Conservation (phyloP, 2,888 invertebrate genomes). For the Callyntrura sp. region DNA sequence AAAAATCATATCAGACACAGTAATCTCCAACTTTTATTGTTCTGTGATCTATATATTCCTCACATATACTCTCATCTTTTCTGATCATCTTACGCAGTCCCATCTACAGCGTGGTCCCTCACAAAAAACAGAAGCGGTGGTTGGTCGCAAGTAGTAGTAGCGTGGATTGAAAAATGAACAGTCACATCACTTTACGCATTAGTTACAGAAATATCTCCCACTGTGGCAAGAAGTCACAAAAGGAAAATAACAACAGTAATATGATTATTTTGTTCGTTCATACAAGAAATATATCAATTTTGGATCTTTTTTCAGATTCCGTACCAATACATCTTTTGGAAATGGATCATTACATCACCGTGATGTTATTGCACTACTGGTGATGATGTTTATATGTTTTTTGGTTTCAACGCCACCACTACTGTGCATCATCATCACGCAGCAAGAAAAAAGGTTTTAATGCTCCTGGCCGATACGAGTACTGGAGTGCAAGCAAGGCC, state of each 20-base stretch:
- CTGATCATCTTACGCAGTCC: neutral
- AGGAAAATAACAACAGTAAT: neutral
- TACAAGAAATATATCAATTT: neutral
- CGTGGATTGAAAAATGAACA: neutral
- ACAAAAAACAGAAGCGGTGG: conserved; percentile 26
- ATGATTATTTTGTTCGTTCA: neutral
- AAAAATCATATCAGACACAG: neutral
- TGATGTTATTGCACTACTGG: no score
- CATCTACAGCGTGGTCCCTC: neutral
- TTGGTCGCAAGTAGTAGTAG: conserved; percentile 27
- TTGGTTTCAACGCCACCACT: no score
- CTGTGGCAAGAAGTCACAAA: conserved; percentile 24
- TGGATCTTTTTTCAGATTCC: neutral
- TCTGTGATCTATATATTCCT: neutral
- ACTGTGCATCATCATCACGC: no score
- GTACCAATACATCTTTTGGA: no score
- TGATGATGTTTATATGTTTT: no score
- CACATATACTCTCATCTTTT: neutral
- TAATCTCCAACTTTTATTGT: conserved; percentile 16
- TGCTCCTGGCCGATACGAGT: no score
- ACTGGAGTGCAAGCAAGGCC: neutral
- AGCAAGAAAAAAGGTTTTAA: no score
- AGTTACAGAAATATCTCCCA: conserved; percentile 61
- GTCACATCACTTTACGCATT: conserved; percentile 45
- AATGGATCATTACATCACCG: no score